Base-by-base conservation (phyloP, 2,888 invertebrate species). In the Tetramorium bicarinatum region DNA sequence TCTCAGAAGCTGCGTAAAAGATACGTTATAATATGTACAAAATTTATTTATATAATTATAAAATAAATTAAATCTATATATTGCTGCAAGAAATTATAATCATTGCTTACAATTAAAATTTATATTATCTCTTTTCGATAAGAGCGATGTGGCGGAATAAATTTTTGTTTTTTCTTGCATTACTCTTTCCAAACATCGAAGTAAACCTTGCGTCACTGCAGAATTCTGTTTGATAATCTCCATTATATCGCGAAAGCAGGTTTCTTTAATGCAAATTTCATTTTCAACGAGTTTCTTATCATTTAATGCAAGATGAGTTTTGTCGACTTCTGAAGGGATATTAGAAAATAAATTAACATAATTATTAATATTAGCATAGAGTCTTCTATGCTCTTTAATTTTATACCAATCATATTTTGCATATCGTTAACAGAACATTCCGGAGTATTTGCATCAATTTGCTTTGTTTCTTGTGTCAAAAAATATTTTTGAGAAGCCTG, bases 161-260 rank as follows among this genome's bases (percentile, higher is more conserved):
- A 38, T 47, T 11, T 64, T 67, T 0, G 47, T 67, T 29, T 11
- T 47, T 4, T 38, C 62, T 59, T 85, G 83, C 2, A 90, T 61
- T 66, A 91, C 80, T 52, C 85, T 88, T 15, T 80, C 77, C 0
- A 91, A 66, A n/a, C 88, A 85, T 13, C 85, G 71, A 6, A 89
- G 77, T 25, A 91, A 59, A 38, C 83, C 49, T 38, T 83, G 62
- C 0, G 75, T 83, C 2, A 88, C 72, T 6, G 52, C 21, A 25
- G 82, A 75, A 66, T 85, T 75, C 25, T 85, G 62, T 59, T 59
- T 85, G 15, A 59, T 62, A 13, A 83, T 62, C 21, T 76, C 59
- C 13, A 71, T 18, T 29, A 71, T 11, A 9, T 87, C 75, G 13
- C 21, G 25, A 47, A 77, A 44, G 7, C 86, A 88, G 1, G 72